These are phyloP conservation scores for Penelope pileata DNA, from an alignment of 2,113 vertebrate species.

Conservation along the genomic window DNA sequence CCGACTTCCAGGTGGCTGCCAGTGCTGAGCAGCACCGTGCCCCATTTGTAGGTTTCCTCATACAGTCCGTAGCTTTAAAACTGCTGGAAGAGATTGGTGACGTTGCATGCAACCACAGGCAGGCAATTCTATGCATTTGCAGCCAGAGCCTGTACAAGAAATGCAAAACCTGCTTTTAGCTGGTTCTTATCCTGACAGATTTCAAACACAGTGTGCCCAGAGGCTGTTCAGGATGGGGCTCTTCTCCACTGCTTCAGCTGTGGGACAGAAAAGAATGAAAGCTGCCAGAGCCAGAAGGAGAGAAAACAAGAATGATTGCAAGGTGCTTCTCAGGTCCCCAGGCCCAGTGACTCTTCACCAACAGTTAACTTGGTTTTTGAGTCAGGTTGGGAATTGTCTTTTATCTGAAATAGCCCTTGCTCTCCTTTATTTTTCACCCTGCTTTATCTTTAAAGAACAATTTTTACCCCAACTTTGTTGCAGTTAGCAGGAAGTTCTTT, in stretches of 20 bases:
- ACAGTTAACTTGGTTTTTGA: neutral
- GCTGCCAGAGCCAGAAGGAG: neutral
- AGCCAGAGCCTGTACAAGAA: neutral
- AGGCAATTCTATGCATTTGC: too few relatives aligned
- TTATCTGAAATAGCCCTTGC: neutral
- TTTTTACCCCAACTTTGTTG: neutral
- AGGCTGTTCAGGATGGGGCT: neutral
- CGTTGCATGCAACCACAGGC: neutral
- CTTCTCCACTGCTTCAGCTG: neutral
- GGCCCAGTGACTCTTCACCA: fast-evolving
- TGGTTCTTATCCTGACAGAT: neutral
- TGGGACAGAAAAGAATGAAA: neutral
- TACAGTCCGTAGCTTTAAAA: neutral
- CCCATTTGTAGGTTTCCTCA: neutral
- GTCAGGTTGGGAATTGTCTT: neutral
- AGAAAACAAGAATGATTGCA: neutral
- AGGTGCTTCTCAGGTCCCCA: neutral
- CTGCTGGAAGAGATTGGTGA: neutral
- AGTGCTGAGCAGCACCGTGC: neutral
- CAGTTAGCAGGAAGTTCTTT: neutral
- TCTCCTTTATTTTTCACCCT: neutral
- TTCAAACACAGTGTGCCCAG: neutral
- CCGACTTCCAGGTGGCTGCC: neutral
- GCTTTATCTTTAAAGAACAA: neutral
- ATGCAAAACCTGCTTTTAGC: neutral